A percentile compares a stretch with the other conserved stretches of the same genome.
phyloP scores from a whole-genome alignment of 2,113 vertebrate genomes.

The Leucopternis melanops region DNA sequence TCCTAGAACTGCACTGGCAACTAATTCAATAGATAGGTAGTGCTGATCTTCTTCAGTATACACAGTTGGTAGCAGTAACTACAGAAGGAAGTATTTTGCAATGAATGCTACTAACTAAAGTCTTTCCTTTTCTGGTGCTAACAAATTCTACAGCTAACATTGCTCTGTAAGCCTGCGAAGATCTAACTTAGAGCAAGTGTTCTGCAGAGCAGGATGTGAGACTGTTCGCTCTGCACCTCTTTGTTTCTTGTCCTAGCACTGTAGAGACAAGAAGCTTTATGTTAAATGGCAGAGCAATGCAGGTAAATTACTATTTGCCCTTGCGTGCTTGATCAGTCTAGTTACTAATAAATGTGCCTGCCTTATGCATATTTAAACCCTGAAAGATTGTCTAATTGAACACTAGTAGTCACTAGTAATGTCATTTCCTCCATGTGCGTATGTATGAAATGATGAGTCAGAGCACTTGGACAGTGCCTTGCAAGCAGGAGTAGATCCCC shows the following conservation, averaged over 20 bases:
- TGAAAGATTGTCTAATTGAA: slow-evolving; percentile 43
- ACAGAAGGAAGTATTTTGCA: background rate
- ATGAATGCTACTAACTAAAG: slow-evolving; percentile 4
- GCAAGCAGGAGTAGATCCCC: background rate
- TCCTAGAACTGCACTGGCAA: background rate
- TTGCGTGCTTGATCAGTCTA: background rate
- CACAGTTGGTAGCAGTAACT: background rate
- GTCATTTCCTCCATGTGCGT: background rate
- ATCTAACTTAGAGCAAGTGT: background rate
- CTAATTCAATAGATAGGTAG: background rate
- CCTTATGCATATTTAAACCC: slow-evolving; percentile 49
- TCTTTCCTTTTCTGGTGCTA: slow-evolving; percentile 51
- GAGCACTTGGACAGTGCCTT: background rate
- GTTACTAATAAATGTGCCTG: background rate
- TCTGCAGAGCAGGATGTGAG: background rate
- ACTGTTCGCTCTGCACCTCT: background rate
- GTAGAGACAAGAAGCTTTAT: background rate
- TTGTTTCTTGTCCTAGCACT: background rate
- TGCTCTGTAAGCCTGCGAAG: background rate
- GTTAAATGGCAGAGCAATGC: background rate
- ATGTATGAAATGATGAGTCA: background rate
- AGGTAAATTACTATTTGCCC: slow-evolving; percentile 23
- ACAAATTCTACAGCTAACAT: slow-evolving; percentile 10
- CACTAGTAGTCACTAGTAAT: background rate
- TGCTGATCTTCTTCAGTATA: background rate